Percentiles rank a stretch among this genome's conserved stretches.
These are phyloP conservation scores for Azemiops feae DNA, from an alignment of 2,113 vertebrate species.

Conservation along the genomic window DNA sequence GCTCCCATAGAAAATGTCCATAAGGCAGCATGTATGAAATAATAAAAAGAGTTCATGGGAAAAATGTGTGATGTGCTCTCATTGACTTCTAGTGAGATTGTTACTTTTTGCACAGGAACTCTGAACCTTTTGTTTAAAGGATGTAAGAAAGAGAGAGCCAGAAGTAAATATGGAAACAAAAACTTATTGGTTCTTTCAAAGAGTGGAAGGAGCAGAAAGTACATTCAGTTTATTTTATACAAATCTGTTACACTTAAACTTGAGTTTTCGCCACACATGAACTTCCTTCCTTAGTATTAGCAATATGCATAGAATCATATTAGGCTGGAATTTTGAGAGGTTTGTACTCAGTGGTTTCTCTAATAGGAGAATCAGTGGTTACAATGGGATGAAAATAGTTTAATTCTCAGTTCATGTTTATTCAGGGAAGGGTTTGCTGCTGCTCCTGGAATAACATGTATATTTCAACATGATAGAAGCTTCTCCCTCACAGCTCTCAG, in stretches of 20 bases:
- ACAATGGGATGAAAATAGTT: neutral
- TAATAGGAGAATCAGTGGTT: neutral
- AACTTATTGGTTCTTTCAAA: neutral
- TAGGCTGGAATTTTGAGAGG: neutral
- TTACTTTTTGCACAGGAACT: slow-evolving; percentile 36
- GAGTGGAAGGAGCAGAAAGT: neutral
- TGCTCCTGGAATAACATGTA: neutral
- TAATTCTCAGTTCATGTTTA: neutral
- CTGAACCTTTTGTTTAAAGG: slow-evolving; percentile 47
- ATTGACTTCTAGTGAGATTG: slow-evolving; percentile 10
- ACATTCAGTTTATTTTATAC: neutral
- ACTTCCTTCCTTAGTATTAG: neutral
- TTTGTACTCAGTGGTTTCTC: neutral
- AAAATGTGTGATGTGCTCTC: neutral
- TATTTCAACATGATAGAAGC: neutral
- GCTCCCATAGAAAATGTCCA: neutral
- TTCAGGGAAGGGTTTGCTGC: neutral
- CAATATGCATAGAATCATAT: neutral
- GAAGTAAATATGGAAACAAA: slow-evolving; percentile 2
- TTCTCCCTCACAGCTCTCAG: neutral
- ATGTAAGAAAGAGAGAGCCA: slow-evolving; percentile 28
- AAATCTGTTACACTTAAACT: neutral
- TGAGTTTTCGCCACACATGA: neutral
- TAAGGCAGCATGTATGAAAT: accelerated
- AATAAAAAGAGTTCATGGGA: slow-evolving; percentile 11